phyloP scores from a whole-genome alignment of 2,888 invertebrate species.

The Clepsis dumicolana region DNA sequence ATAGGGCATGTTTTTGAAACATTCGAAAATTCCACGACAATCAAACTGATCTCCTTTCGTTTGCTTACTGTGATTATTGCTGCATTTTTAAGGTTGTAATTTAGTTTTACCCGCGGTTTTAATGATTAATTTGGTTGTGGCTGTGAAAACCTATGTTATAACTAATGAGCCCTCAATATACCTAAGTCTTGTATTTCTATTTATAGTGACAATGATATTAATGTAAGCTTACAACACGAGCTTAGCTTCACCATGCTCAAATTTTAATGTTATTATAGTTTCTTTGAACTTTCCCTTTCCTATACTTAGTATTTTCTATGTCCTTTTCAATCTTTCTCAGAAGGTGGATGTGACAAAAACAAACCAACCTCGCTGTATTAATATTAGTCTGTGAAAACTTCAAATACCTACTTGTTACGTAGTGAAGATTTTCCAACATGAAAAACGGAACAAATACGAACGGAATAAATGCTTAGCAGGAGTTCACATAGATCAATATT shows the following conservation, averaged over 20 bases:
- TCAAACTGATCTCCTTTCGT: slow-evolving; percentile 19
- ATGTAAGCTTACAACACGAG: slow-evolving; percentile 71
- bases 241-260: slow-evolving; percentile 79
- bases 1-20: slow-evolving; percentile 43
- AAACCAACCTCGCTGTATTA: neutral
- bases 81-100: slow-evolving; percentile 39
- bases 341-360: slow-evolving; percentile 44
- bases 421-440: no score
- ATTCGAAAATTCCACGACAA: neutral
- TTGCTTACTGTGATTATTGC: slow-evolving; percentile 45
- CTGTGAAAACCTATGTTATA: slow-evolving; percentile 51
- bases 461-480: no score
- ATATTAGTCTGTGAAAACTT: neutral
- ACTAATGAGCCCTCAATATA: slow-evolving; percentile 51
- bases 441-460: no score
- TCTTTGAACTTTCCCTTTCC: slow-evolving; percentile 53
- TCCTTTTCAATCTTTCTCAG: slow-evolving; percentile 47
- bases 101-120: slow-evolving; percentile 43
- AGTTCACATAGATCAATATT: neutral
- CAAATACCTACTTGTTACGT: no score
- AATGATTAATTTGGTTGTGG: slow-evolving; percentile 51
- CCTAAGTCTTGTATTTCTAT: slow-evolving; percentile 35
- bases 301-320: slow-evolving; percentile 54
- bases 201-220: slow-evolving; percentile 62
- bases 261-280: slow-evolving; percentile 55